Evolutionary conservation across 2,888 invertebrate species (phyloP), one percentile per base, ranked within the genome.

Genomic region (Abscondita cerata): DNA sequence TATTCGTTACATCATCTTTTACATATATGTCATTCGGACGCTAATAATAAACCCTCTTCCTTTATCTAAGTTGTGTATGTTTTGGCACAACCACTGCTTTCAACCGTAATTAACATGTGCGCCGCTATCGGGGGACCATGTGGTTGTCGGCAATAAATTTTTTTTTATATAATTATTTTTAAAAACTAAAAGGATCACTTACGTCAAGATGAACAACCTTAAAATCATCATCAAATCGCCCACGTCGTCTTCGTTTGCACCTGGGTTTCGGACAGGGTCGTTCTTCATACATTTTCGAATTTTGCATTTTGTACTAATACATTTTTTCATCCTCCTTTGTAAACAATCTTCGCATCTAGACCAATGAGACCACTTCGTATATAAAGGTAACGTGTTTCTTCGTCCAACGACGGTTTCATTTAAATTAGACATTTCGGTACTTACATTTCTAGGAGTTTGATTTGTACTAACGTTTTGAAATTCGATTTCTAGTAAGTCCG

Each of bases 321-420:
- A 96, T 20, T 86, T 82, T 59, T 90, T 89, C 93, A 95, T 94
- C 68, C 87, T 85, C 2, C 89, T 87, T 70, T 90, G 91, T 13
- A 88, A 82, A 41, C 86, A 80, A 55, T 77, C 72, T 19, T 74
- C 69, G 65, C 80, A 80, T 55, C 75, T 69, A 20, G 75, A 75
- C 79, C 79, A 80, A 4, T 74, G 66, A 1, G 77, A 71, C 80
- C 79, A 80, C 20, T 74, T 70, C 16, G 68, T 59, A 12, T 46
- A 62, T 15, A 53, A 4, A 5, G 57, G 62, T 11, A 46, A 19
- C 3, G 40, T 16, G 5, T 34, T 20, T 4, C 52, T 61, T 20
- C 34, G 13, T 13, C 16, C 20, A 18, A 41, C n/a, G 18, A 1
- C 46, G 9, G 19, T 13, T 11, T 56, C 34, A 13, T 38, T 38